Percentiles rank a stretch among this genome's conserved stretches.
Conservation (phyloP, 2,888 invertebrate genomes). For the Hyles lineata region DNA sequence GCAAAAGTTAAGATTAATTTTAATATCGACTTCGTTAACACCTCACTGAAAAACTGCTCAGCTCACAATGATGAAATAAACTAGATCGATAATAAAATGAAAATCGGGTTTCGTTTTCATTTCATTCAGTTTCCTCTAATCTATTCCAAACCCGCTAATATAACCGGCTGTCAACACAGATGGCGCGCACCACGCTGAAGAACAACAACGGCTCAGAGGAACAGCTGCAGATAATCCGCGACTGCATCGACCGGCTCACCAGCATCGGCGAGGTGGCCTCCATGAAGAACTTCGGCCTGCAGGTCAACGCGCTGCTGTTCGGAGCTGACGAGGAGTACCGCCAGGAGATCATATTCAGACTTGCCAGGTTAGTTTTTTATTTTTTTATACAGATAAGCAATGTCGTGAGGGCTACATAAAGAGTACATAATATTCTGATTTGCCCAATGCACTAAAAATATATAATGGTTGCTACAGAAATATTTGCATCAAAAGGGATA, state of each 20-base stretch:
- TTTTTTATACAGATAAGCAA: neutral
- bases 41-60: too few relatives aligned
- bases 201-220: slow-evolving; percentile 55
- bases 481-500: too few relatives aligned
- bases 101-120: neutral
- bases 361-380: slow-evolving; percentile 60
- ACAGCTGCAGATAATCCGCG: slow-evolving; percentile 59
- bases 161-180: slow-evolving; percentile 44
- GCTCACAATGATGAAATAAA: too few relatives aligned
- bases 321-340: slow-evolving; percentile 70
- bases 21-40: too few relatives aligned
- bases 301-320: slow-evolving; percentile 67
- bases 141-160: neutral
- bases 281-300: slow-evolving; percentile 57
- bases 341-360: slow-evolving; percentile 60
- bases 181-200: slow-evolving; percentile 62
- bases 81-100: too few relatives aligned
- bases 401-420: too few relatives aligned
- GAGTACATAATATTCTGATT: too few relatives aligned
- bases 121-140: neutral
- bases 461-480: too few relatives aligned
- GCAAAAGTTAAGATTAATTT: too few relatives aligned
- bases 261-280: slow-evolving; percentile 66
- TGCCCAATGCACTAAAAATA: too few relatives aligned
- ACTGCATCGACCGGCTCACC: slow-evolving; percentile 63